phyloP scores from a whole-genome alignment of 2,113 vertebrate species.

The Hippoglossus stenolepis region DNA sequence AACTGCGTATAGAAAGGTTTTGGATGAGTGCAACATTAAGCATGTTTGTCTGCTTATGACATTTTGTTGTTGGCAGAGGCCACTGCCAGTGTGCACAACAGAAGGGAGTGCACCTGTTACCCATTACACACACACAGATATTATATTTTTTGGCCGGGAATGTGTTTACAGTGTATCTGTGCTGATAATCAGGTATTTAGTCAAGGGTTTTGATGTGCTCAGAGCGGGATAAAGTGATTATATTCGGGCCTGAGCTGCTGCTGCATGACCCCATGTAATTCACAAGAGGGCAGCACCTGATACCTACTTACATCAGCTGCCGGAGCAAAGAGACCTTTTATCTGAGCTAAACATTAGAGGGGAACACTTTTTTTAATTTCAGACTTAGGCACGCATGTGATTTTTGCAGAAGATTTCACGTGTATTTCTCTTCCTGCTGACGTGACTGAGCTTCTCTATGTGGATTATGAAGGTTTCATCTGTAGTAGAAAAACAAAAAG shows the following conservation, averaged over 20 bases:
- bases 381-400: neutral
- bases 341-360: neutral
- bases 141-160: slow-evolving; percentile 24
- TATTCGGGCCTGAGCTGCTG: slow-evolving; percentile 38
- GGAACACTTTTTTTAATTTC: neutral
- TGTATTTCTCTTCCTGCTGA: neutral
- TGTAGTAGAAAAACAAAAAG: neutral
- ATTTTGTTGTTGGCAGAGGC: slow-evolving; percentile 48
- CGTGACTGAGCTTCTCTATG: neutral
- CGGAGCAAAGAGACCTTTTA: neutral
- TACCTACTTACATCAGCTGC: slow-evolving; percentile 32
- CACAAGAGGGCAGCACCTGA: slow-evolving; percentile 76
- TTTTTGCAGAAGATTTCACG: neutral
- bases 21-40: slow-evolving; percentile 5
- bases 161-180: slow-evolving; percentile 54
- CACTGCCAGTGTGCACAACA: slow-evolving; percentile 36
- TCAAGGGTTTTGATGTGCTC: slow-evolving; percentile 32
- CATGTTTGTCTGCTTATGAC: slow-evolving; percentile 20
- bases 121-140: slow-evolving; percentile 26
- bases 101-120: slow-evolving; percentile 62
- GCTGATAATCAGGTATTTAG: slow-evolving; percentile 66
- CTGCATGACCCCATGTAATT: slow-evolving; percentile 53
- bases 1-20: neutral
- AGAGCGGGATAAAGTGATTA: slow-evolving; percentile 56
- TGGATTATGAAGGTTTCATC: neutral